Conservation (phyloP, 2,113 vertebrate species). For the Zosterops pallidus region DNA sequence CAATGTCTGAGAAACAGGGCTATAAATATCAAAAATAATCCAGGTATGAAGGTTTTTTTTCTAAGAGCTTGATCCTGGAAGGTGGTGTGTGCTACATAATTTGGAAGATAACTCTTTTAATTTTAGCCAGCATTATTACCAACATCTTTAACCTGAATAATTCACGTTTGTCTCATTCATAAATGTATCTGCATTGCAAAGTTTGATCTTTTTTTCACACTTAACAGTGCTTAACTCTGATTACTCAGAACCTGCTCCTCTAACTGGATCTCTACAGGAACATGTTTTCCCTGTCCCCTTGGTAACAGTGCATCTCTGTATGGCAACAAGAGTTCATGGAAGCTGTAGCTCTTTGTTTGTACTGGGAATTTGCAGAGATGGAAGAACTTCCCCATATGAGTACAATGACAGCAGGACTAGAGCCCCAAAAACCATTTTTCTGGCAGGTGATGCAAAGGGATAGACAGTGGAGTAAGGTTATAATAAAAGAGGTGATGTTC, state of each 20-base stretch:
- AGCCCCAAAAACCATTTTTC: background rate
- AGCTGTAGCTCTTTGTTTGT: background rate
- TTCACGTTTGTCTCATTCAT: background rate
- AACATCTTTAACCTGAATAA: background rate
- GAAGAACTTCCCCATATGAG: background rate
- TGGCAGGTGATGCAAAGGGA: background rate
- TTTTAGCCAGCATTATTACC: background rate
- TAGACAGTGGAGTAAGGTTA: background rate
- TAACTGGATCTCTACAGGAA: conserved; percentile 32
- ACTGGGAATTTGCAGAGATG: background rate
- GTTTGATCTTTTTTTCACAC: conserved; percentile 14
- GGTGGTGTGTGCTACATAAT: background rate
- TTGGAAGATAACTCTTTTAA: background rate
- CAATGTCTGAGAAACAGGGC: background rate
- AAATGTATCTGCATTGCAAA: background rate
- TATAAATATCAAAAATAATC: background rate
- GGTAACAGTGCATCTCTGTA: conserved; percentile 27
- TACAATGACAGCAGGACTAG: background rate
- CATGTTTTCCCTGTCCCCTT: conserved; percentile 44
- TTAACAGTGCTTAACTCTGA: conserved; percentile 22
- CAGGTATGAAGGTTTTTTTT: background rate
- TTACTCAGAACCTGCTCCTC: conserved; percentile 26
- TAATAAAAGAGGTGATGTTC: background rate
- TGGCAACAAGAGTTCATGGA: conserved; percentile 4
- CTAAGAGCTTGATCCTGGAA: background rate